phyloP scores from a whole-genome alignment of 2,888 invertebrate species.

The Diarsia rubi region DNA sequence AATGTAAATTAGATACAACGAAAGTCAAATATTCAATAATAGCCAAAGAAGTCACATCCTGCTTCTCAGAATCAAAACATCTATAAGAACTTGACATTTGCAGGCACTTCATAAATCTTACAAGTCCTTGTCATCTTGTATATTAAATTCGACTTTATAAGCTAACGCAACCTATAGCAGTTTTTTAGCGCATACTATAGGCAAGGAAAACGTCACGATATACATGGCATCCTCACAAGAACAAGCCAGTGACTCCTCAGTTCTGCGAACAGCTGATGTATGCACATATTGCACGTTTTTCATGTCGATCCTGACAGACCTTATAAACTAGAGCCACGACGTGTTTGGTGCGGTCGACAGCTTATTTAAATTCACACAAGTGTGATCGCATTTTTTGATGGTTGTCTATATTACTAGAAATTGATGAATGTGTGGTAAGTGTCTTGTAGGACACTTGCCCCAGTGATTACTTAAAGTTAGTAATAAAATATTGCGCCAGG shows the following conservation, averaged over 20 bases:
- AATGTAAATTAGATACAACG: background rate
- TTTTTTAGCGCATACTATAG: conserved; percentile 5
- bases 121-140: conserved; percentile 15
- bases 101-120: conserved; percentile 31
- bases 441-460: too few species aligned
- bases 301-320: conserved; percentile 25
- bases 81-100: conserved; percentile 48
- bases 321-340: conserved; percentile 10
- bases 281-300: conserved; percentile 44
- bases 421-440: background rate
- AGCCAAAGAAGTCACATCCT: conserved; percentile 5
- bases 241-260: conserved; percentile 5
- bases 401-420: background rate
- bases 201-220: conserved; percentile 29
- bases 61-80: conserved; percentile 42
- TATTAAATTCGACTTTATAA: background rate
- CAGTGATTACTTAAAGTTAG: background rate
- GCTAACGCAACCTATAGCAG: background rate
- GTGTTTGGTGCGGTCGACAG: too few species aligned
- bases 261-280: conserved; percentile 52
- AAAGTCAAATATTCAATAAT: background rate
- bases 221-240: conserved; percentile 6
- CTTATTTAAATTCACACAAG: conserved; percentile 6
- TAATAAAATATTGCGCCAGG: background rate
- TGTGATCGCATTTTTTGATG: background rate